A percentile compares a stretch with the other conserved stretches of the same genome.
phyloP scores from a whole-genome alignment of 2,113 vertebrate genomes.

The Herpailurus yagouaroundi region DNA sequence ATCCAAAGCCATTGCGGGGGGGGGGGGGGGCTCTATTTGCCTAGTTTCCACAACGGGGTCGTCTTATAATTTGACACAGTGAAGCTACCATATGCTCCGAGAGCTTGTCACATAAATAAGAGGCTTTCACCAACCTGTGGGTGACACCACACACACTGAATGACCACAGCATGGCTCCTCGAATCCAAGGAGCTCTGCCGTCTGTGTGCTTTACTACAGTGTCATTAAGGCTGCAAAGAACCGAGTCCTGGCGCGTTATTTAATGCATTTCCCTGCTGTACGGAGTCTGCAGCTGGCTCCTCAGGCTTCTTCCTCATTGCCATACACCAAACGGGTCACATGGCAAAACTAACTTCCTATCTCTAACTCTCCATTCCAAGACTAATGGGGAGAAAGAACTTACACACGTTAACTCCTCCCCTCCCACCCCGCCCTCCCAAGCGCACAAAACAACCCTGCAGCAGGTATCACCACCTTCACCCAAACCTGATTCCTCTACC shows the following conservation, averaged over 20 bases:
- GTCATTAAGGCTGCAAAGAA: background rate
- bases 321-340: background rate
- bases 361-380: background rate
- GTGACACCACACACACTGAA: background rate
- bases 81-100: background rate
- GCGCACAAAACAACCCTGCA: background rate
- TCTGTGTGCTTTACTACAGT: slow-evolving; percentile 29
- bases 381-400: background rate
- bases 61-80: background rate
- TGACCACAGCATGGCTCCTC: background rate
- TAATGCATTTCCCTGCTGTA: background rate
- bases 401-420: background rate
- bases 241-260: background rate
- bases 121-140: background rate
- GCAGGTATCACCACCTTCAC: background rate
- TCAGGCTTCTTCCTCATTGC: background rate
- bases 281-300: background rate
- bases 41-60: background rate
- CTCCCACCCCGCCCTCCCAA: background rate
- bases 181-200: background rate
- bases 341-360: background rate
- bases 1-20: background rate
- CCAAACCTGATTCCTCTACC: background rate
- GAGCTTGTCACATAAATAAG: background rate
- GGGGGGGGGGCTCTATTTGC: background rate